Percentiles rank a stretch among this genome's conserved stretches.
These are phyloP conservation scores for Apaloderma vittatum DNA, from an alignment of 2,113 vertebrate genomes.

Conservation along the genomic window DNA sequence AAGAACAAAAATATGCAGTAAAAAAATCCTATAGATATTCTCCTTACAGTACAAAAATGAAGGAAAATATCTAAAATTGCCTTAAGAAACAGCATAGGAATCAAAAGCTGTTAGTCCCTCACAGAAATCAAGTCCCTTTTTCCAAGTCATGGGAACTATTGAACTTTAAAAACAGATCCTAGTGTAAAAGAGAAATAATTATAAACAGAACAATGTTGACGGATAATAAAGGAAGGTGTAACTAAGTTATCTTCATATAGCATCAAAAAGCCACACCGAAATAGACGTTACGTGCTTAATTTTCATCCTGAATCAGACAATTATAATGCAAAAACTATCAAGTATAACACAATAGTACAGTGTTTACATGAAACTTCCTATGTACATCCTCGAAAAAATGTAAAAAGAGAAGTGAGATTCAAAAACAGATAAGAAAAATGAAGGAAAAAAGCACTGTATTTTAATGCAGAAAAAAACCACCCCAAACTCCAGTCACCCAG, in stretches of 20 bases:
- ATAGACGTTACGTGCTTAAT: background rate
- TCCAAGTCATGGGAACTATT: background rate
- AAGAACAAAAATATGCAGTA: background rate
- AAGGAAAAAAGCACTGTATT: background rate
- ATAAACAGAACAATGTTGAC: background rate
- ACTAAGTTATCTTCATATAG: background rate
- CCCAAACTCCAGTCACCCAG: background rate
- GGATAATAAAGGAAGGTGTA: background rate
- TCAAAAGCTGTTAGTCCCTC: background rate
- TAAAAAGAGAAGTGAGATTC: background rate
- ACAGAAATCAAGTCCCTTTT: background rate
- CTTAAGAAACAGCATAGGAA: background rate
- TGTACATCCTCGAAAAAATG: background rate
- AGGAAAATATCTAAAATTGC: background rate
- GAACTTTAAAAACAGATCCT: background rate
- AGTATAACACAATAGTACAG: fast-evolving
- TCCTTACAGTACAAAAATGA: background rate
- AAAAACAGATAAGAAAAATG: background rate
- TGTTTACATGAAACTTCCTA: background rate
- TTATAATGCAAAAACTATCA: background rate
- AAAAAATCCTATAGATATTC: background rate
- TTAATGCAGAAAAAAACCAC: background rate
- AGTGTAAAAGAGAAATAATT: background rate
- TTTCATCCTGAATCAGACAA: background rate
- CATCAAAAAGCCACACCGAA: background rate